phyloP scores from a whole-genome alignment of 1,140 invertebrate genomes.

The Cyrtorhinus lividipennis region DNA sequence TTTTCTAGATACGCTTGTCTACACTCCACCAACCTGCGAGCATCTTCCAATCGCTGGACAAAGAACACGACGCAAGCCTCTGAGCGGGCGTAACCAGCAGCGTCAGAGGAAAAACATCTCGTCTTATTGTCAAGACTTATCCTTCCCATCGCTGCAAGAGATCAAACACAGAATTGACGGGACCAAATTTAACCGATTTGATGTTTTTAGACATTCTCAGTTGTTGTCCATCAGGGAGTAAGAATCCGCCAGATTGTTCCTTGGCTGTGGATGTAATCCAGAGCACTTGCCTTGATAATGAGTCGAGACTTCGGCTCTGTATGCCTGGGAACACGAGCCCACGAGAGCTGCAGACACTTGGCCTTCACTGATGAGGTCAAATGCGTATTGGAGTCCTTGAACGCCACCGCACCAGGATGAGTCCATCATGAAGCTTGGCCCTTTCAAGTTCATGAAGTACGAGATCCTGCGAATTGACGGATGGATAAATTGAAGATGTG shows the following conservation, averaged over 20 bases:
- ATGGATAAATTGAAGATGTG: no score
- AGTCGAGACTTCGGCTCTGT: slow-evolving; percentile 47
- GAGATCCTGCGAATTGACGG: not conserved
- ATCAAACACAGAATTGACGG: no score
- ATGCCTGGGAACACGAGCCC: slow-evolving; percentile 42
- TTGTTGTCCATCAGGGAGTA: no score
- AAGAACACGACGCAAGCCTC: slow-evolving; percentile 33
- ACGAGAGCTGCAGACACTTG: slow-evolving; percentile 55
- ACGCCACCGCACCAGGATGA: slow-evolving; percentile 55
- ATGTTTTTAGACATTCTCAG: not conserved
- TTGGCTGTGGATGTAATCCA: slow-evolving; percentile 45
- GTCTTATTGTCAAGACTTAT: not conserved
- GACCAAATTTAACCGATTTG: no score
- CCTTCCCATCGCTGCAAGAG: not conserved
- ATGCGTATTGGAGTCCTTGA: slow-evolving; percentile 46
- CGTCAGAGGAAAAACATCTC: slow-evolving; percentile 20
- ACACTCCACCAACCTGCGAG: slow-evolving; percentile 24
- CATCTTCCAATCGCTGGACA: slow-evolving; percentile 38
- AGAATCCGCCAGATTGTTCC: slow-evolving; percentile 45
- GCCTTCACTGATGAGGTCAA: slow-evolving; percentile 42
- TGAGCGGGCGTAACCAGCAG: slow-evolving; percentile 22
- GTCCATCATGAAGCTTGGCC: slow-evolving; percentile 54
- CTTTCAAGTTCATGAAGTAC: slow-evolving; percentile 4
- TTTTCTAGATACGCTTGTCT: no score
- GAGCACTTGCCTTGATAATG: slow-evolving; percentile 42